Percentiles rank a stretch among this genome's conserved stretches.
Conservation (phyloP, 2,797 vertebrate genomes). For the Rhodeus uyekii region DNA sequence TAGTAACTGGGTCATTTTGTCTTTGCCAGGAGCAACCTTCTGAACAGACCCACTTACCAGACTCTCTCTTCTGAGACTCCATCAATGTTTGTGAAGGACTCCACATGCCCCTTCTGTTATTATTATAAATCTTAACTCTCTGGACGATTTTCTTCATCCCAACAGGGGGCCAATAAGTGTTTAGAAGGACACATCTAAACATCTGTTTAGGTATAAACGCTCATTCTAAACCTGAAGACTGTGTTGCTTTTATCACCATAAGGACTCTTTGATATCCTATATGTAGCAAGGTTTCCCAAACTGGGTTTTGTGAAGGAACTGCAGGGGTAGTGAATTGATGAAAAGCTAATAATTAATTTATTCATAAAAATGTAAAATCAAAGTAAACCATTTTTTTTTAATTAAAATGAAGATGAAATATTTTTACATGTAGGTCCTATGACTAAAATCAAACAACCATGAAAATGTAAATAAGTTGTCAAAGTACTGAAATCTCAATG, state of each 20-base stretch:
- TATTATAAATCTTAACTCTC: constrained; percentile 20
- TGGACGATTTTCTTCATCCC: constrained; percentile 7
- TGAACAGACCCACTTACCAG: constrained; percentile 51
- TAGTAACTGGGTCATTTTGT: constrained; percentile 70
- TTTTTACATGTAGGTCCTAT: not conserved
- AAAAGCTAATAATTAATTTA: not conserved
- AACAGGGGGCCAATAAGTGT: not conserved
- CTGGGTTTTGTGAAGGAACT: not conserved
- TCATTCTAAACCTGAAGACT: not conserved
- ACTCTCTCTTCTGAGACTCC: constrained; percentile 21
- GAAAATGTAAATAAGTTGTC: not conserved
- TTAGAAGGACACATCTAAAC: constrained; percentile 1
- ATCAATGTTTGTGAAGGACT: constrained; percentile 29
- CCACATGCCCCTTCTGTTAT: not conserved
- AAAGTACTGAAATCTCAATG: not conserved
- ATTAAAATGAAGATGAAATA: not conserved
- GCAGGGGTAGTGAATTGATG: not conserved
- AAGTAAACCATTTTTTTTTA: not conserved
- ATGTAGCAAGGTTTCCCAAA: not conserved
- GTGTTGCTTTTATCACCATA: not conserved
- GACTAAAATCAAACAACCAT: not conserved
- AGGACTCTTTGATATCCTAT: not conserved
- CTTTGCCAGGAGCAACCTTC: constrained; percentile 67
- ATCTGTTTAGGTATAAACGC: not conserved
- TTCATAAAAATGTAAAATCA: not conserved